Evolutionary conservation across 1,140 invertebrate species (phyloP).

Genomic region (Rhynchophorus ferrugineus): DNA sequence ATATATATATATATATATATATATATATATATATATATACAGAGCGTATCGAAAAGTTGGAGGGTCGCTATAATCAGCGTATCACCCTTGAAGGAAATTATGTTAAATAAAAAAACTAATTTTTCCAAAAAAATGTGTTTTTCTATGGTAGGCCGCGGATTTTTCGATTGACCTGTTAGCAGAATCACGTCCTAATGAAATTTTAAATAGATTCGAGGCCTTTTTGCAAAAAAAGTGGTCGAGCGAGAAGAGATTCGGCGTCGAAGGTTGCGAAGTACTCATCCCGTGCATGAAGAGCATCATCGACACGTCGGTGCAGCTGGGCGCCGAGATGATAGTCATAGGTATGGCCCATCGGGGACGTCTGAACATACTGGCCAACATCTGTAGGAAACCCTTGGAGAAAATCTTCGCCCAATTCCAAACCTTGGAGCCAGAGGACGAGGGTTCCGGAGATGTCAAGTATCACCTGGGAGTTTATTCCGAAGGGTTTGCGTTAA

Average conservation of each 20-base stretch:
- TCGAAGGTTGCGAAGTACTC: constrained; percentile 86
- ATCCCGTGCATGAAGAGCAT: constrained; percentile 82
- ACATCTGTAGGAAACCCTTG: constrained; percentile 81
- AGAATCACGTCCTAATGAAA: no score
- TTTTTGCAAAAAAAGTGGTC: constrained; percentile 83
- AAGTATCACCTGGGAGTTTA: constrained; percentile 90
- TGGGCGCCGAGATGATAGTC: constrained; percentile 70
- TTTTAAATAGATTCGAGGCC: constrained; percentile 61
- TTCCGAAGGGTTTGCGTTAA: constrained; percentile 52
- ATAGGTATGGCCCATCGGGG: constrained; percentile 88
- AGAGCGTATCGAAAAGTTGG: no score
- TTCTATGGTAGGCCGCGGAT: no score
- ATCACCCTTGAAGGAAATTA: no score
- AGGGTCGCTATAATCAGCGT: no score
- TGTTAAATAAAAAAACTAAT: no score
- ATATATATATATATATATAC: no score
- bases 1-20: no score
- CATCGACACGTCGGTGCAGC: constrained; percentile 68
- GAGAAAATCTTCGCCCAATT: constrained; percentile 84
- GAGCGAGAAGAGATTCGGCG: constrained; percentile 84
- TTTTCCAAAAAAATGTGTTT: no score
- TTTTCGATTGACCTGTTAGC: no score
- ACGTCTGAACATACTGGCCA: constrained; percentile 81
- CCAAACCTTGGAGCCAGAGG: constrained; percentile 64
- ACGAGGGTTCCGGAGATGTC: constrained; percentile 87